Conservation (phyloP, 2,888 invertebrate genomes). For the Pterostichus madidus region DNA sequence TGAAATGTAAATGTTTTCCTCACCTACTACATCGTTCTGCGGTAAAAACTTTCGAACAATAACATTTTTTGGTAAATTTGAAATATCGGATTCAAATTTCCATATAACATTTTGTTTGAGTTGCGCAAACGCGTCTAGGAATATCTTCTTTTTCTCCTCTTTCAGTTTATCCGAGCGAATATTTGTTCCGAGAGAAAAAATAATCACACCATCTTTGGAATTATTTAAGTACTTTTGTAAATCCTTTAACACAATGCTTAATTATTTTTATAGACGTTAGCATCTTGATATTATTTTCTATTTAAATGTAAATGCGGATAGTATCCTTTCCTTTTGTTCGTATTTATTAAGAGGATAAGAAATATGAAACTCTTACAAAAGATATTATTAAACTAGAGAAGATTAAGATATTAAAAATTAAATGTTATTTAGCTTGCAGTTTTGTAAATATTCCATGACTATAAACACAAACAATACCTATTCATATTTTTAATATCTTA, state of each 20-base stretch:
- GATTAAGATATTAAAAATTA: no score
- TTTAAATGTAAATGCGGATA: no score
- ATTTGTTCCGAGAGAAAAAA: constrained; percentile 74
- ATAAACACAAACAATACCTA: no score
- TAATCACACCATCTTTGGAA: constrained; percentile 73
- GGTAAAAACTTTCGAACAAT: constrained; percentile 75
- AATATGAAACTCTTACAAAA: no score
- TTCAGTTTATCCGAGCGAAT: constrained; percentile 71
- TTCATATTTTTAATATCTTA: no score
- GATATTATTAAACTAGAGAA: no score
- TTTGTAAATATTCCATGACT: neutral
- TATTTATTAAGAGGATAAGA: no score
- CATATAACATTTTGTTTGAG: constrained; percentile 74
- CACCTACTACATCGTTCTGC: constrained; percentile 75
- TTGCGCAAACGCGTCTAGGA: constrained; percentile 72
- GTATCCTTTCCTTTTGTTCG: no score
- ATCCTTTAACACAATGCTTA: constrained; percentile 67
- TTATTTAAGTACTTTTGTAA: constrained; percentile 71
- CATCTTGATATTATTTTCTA: no score
- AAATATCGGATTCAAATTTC: constrained; percentile 73
- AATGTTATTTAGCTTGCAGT: neutral
- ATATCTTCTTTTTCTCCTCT: constrained; percentile 68
- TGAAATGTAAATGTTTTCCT: neutral
- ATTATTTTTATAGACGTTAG: neutral
- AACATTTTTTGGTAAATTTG: constrained; percentile 74